Base-by-base conservation (phyloP, 2,113 vertebrate species). In the Procapra przewalskii region DNA sequence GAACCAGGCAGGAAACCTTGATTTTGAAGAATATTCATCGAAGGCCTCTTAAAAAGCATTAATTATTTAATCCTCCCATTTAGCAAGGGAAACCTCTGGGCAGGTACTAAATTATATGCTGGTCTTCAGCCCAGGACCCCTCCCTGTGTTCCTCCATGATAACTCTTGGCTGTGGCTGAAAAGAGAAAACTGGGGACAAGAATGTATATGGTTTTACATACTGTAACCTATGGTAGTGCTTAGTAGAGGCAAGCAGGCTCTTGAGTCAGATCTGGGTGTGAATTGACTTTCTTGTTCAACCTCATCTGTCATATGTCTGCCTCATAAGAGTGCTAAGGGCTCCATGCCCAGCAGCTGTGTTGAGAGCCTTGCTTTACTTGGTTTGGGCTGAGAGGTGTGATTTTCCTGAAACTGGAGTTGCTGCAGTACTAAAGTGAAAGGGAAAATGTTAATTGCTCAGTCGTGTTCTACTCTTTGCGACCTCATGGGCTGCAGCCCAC, bases 201-300 rank as follows among this genome's bases (percentile, higher is more conserved):
- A 45, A 52, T 55, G 29, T n/a, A 3, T 29, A 7, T 54, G 54
- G 52, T 94, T 96, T 75, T 92, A 40, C 5, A 12, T 21, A 6
- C 43, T 88, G 2, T 91, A 55, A 77, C 75, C 33, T 7, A 33
- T 13, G 5, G 4, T 5, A 60, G 14, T 21, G 12, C 40, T 84
- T 43, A 29, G 31, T 55, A 31, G 59, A 33, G 54, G 54, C 10
- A 15, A 88, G 7, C 50, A 82, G 29, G 29, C 19, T 90, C 79
- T 91, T 94, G 31, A 82, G 33, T 45, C 4, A 71, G 5, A 27
- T 31, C 52, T 77, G 54, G 55, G 8, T 93, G 80, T 82, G 55
- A 64, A 82, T 7, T 15, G 50, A 6, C 64, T 86, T 93, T 92
- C 33, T 93, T 77, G 11, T 96, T 95, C 50, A 81, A 5, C 27